Conservation (phyloP, 2,888 invertebrate species). For the Thecocarcelia acutangulata region DNA sequence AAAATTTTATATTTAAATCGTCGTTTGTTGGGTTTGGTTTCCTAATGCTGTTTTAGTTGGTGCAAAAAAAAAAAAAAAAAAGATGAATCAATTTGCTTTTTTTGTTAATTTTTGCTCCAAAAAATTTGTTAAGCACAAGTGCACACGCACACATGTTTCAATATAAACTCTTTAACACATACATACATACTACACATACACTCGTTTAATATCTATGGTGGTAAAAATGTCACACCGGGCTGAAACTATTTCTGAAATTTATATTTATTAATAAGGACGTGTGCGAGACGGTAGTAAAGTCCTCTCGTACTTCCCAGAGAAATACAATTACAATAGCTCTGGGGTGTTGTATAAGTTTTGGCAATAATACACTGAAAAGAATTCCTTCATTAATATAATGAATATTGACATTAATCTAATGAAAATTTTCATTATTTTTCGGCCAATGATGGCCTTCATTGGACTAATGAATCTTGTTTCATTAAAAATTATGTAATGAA, state of each 20-base stretch:
- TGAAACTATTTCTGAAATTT: not conserved
- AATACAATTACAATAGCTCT: too few species aligned
- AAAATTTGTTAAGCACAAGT: not conserved
- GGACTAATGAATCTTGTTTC: too few species aligned
- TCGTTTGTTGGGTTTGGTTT: not conserved
- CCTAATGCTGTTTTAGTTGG: not conserved
- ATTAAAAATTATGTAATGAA: too few species aligned
- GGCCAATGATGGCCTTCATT: too few species aligned
- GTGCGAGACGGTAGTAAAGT: too few species aligned
- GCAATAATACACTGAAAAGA: too few species aligned
- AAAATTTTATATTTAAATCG: slow-evolving; percentile 33
- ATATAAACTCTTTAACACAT: not conserved
- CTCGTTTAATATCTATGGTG: not conserved
- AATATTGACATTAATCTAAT: too few species aligned
- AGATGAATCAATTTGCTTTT: not conserved
- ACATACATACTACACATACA: not conserved
- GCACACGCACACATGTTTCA: not conserved
- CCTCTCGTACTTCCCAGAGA: too few species aligned
- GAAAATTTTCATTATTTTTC: too few species aligned
- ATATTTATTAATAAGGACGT: too few species aligned
- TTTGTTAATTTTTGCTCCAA: not conserved
- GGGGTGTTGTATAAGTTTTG: too few species aligned
- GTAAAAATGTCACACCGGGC: not conserved
- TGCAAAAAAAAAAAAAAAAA: not conserved
- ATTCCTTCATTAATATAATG: too few species aligned